Conservation (phyloP, 2,797 vertebrate genomes). For the Siniperca scherzeri region DNA sequence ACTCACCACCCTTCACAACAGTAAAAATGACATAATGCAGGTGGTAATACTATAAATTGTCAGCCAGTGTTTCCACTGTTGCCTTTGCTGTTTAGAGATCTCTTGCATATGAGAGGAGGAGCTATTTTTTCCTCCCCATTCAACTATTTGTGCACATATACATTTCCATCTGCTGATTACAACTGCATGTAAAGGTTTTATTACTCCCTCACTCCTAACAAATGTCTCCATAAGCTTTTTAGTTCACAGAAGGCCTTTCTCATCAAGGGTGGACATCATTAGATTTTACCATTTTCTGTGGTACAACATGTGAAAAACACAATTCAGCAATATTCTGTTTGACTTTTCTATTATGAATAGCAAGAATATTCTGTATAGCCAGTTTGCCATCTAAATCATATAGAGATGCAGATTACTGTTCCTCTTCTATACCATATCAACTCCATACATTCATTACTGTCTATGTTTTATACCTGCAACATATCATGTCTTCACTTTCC, state of each 20-base stretch:
- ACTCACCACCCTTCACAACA: not conserved
- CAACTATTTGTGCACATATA: constrained; percentile 1
- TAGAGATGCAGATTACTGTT: too few relatives aligned
- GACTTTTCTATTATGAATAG: not conserved
- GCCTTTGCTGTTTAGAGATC: not conserved
- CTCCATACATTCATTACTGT: not conserved
- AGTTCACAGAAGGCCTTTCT: not conserved
- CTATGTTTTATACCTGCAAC: not conserved
- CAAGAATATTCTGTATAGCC: not conserved
- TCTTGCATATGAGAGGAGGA: constrained; percentile 1
- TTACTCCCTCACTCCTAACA: not conserved
- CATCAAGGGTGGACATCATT: not conserved
- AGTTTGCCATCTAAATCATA: not conserved
- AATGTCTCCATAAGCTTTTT: not conserved
- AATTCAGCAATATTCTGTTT: not conserved
- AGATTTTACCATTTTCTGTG: not conserved
- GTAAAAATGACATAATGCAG: not conserved
- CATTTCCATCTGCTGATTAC: constrained; percentile 49
- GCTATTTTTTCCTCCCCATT: constrained; percentile 24
- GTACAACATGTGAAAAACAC: not conserved
- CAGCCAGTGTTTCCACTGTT: not conserved
- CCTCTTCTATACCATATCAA: not conserved
- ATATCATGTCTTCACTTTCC: not conserved
- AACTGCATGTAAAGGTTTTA: constrained; percentile 5
- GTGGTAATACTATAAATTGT: not conserved